Base-by-base conservation (phyloP, 2,113 vertebrate species). In the Scortum barcoo region DNA sequence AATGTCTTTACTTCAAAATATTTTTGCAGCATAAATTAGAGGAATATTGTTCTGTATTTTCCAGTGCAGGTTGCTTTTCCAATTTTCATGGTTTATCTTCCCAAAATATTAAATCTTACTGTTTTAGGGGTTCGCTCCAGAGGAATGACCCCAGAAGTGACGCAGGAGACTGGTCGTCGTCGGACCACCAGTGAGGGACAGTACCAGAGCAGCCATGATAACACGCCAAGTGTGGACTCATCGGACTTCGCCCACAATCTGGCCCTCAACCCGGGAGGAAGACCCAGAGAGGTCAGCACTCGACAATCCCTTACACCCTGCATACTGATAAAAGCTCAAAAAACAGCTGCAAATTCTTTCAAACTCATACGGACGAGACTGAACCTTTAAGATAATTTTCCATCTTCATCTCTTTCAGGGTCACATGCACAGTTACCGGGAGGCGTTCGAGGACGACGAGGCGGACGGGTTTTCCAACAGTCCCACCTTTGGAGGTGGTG, bases 171-270 rank as follows among this genome's bases (percentile, higher is more conserved):
- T 0, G 85, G 94, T 12, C 93, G 95, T 24, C 96, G 96, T 85
- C 94, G 95, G 73, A 96, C 95, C 5, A 97, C 97, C 84, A 99
- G 97, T 0, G 97, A 99, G 89, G 97, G 97, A 56, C 97, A 98
- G 87, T 97, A 97, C 92, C 96, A 98, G 86, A 97, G 96, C 75
- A 94, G 95, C 58, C 95, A 90, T 3, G 91, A 92, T 36, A 95
- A 54, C 93, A 94, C 24, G 86, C 91, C 72, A 6, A 94, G 22
- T 88, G 92, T 68, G 86, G 95, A 50, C 71, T 97, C 97, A 0
- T 96, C 97, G 0, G 97, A 99, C 86, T 96, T 98, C 72, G 90
- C 95, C 91, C 96, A 95, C 89, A 96, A 96, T 72, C 96, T 98
- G 0, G 92, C 96, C 0, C 96, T 97, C 85, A 99, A 98, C 88